phyloP scores from a whole-genome alignment of 1,140 invertebrate species.

The Colletes latitarsis region DNA sequence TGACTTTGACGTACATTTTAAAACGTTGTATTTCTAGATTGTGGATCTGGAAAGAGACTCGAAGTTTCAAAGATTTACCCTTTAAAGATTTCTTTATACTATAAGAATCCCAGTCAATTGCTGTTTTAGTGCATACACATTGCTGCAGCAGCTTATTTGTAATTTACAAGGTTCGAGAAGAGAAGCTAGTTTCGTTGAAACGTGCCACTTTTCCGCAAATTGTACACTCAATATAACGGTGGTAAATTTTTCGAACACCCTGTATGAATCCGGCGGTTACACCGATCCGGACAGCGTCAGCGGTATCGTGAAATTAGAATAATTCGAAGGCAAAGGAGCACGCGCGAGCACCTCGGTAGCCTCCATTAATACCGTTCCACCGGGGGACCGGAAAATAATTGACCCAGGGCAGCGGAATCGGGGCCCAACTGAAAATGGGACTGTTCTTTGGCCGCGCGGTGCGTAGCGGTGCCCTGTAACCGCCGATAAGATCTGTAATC shows the following conservation, averaged over 20 bases:
- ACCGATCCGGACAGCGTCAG: conserved; percentile 4
- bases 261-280: background rate
- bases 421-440: conserved; percentile 36
- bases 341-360: conserved; percentile 51
- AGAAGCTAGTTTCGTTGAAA: too few relatives aligned
- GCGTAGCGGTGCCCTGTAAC: conserved; percentile 44
- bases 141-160: too few relatives aligned
- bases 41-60: too few relatives aligned
- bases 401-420: conserved; percentile 14
- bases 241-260: background rate
- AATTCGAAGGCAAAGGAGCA: conserved; percentile 51
- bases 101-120: too few relatives aligned
- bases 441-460: conserved; percentile 35
- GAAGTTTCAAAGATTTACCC: too few relatives aligned
- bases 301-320: conserved; percentile 59
- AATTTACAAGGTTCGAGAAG: too few relatives aligned
- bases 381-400: conserved; percentile 47
- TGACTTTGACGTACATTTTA: too few relatives aligned
- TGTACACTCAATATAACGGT: too few relatives aligned
- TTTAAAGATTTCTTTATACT: too few relatives aligned
- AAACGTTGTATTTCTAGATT: too few relatives aligned
- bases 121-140: too few relatives aligned
- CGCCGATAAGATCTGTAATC: conserved; percentile 60
- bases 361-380: conserved; percentile 58
- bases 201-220: too few relatives aligned